Percentiles rank a stretch among this genome's conserved stretches.
phyloP scores from a whole-genome alignment of 2,888 invertebrate genomes.

The Lasiommata megera region DNA sequence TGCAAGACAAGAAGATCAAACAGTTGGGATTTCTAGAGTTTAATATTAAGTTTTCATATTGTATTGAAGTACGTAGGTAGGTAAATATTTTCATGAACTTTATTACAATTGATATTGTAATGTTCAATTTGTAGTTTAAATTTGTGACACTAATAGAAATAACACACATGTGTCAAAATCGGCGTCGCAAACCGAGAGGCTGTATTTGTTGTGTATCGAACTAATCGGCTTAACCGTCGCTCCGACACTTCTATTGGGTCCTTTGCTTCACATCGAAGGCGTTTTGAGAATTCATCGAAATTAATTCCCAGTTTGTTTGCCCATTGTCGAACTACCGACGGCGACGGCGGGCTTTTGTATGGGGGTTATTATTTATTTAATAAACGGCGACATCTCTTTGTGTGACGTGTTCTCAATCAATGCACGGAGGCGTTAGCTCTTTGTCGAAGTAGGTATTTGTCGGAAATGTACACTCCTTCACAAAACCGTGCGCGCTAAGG shows the following conservation, averaged over 20 bases:
- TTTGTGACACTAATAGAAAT: slow-evolving; percentile 50
- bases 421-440: slow-evolving; percentile 51
- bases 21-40: too few relatives aligned
- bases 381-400: slow-evolving; percentile 68
- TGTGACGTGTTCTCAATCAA: slow-evolving; percentile 58
- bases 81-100: background rate
- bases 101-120: background rate
- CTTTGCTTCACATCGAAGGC: slow-evolving; percentile 64
- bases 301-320: slow-evolving; percentile 77
- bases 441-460: slow-evolving; percentile 41
- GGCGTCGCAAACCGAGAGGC: slow-evolving; percentile 47
- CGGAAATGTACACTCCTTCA: slow-evolving; percentile 35
- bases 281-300: slow-evolving; percentile 76
- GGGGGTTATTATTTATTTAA: slow-evolving; percentile 75
- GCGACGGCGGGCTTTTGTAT: slow-evolving; percentile 59
- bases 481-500: slow-evolving; percentile 18
- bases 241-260: slow-evolving; percentile 57
- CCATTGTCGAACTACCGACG: slow-evolving; percentile 70
- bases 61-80: background rate
- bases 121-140: slow-evolving; percentile 18
- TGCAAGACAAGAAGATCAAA: too few relatives aligned
- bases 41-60: too few relatives aligned
- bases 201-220: slow-evolving; percentile 69
- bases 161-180: slow-evolving; percentile 56
- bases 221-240: slow-evolving; percentile 74